Conservation (phyloP, 1,140 invertebrate species). For the Cyphomyrmex costatus region DNA sequence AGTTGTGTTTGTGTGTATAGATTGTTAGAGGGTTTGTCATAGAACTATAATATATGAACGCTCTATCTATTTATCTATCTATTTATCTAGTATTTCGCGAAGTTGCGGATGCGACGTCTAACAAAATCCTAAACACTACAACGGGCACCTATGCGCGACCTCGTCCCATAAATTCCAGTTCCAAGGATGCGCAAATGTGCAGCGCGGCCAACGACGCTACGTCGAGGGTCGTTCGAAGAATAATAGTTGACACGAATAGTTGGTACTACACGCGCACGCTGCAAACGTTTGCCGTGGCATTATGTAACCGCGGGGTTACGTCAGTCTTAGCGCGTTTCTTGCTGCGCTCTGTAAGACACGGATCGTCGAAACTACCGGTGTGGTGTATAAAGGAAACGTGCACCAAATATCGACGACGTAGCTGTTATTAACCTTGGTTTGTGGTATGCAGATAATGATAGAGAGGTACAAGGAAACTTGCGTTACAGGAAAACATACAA, state of each 20-base stretch:
- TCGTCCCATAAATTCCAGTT: conserved; percentile 81
- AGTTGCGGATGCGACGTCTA: conserved; percentile 28
- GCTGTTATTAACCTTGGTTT: conserved; percentile 62
- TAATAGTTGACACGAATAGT: conserved; percentile 80
- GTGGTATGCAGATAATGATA: conserved; percentile 14
- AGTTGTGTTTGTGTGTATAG: no score
- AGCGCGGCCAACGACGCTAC: conserved; percentile 37
- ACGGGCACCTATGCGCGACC: conserved; percentile 65
- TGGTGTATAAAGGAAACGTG: not conserved
- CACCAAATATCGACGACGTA: conserved; percentile 35
- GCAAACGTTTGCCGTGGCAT: conserved; percentile 64
- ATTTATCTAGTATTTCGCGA: conserved; percentile 23
- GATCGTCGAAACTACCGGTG: conserved; percentile 51
- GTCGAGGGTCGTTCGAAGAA: conserved; percentile 73
- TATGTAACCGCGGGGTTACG: conserved; percentile 75
- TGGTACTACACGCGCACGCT: conserved; percentile 54
- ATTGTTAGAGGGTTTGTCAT: no score
- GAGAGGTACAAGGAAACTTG: conserved; percentile 11
- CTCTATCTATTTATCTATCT: no score
- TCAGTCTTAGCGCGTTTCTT: conserved; percentile 71
- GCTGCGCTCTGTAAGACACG: conserved; percentile 29
- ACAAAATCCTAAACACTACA: conserved; percentile 61
- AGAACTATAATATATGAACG: no score
- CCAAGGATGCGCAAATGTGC: conserved; percentile 75
- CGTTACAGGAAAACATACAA: not conserved